Evolutionary conservation across 2,113 vertebrate species (phyloP).

Genomic region (Tupaia tana): DNA sequence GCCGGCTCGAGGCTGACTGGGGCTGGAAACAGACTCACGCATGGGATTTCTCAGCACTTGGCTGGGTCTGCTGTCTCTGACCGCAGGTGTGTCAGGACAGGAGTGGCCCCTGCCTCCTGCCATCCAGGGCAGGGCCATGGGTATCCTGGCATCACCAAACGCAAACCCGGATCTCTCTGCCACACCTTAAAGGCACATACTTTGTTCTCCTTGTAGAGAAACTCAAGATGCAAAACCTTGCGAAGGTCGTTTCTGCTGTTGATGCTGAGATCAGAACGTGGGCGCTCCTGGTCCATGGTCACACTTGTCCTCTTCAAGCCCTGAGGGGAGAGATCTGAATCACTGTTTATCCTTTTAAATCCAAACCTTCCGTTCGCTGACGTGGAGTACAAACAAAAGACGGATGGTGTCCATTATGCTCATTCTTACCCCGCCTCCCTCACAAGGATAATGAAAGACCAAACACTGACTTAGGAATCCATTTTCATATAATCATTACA

Average conservation of each 20-base stretch:
- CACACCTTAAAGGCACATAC: slow-evolving; percentile 72
- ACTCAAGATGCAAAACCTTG: slow-evolving; percentile 91
- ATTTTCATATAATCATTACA: slow-evolving; percentile 21
- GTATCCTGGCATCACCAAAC: not conserved
- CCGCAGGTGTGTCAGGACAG: not conserved
- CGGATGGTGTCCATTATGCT: not conserved
- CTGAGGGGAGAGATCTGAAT: slow-evolving; percentile 80
- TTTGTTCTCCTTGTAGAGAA: slow-evolving; percentile 94
- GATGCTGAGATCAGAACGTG: slow-evolving; percentile 92
- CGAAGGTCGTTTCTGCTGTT: slow-evolving; percentile 93
- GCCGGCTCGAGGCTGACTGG: accelerated
- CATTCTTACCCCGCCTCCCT: not conserved
- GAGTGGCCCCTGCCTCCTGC: not conserved
- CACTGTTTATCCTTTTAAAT: slow-evolving; percentile 1
- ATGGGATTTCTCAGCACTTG: not conserved
- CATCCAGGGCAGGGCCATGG: not conserved
- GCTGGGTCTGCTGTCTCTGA: not conserved
- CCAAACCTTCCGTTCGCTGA: slow-evolving; percentile 36
- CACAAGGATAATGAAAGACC: not conserved
- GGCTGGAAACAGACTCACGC: not conserved
- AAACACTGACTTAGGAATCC: not conserved
- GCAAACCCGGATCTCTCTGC: not conserved
- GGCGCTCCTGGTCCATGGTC: slow-evolving; percentile 94
- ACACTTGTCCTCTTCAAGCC: slow-evolving; percentile 93
- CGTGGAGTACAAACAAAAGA: not conserved